These are phyloP conservation scores for Pseudanteris insignis DNA, from an alignment of 2,888 invertebrate species.

Conservation along the genomic window DNA sequence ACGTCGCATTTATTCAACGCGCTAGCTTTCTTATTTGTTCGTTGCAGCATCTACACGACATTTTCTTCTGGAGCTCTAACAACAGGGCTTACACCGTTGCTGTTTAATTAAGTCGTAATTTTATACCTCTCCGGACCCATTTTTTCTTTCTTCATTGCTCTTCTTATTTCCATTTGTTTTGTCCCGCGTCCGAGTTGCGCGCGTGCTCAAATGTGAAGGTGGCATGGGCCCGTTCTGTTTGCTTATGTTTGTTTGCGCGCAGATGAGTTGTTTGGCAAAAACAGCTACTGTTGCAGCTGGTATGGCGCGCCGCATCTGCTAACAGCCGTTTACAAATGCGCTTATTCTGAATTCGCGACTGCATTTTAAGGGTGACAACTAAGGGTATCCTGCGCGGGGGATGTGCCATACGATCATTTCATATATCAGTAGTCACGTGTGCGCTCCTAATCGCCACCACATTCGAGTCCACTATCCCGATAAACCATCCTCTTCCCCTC, in stretches of 20 bases:
- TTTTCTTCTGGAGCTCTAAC: too few relatives aligned
- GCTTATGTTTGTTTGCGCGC: conserved; percentile 12
- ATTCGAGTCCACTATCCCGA: neutral
- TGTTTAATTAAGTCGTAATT: too few relatives aligned
- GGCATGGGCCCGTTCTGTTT: too few relatives aligned
- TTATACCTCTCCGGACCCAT: too few relatives aligned
- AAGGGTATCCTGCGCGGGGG: neutral
- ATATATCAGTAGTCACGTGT: conserved; percentile 24
- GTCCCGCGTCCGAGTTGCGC: too few relatives aligned
- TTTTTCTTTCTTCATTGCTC: too few relatives aligned
- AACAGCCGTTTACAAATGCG: neutral
- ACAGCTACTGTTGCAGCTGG: conserved; percentile 44
- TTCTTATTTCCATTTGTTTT: too few relatives aligned
- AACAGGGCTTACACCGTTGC: too few relatives aligned
- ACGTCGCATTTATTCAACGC: too few relatives aligned
- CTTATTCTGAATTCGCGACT: conserved; percentile 5
- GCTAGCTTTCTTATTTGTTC: too few relatives aligned
- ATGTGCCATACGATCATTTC: conserved; percentile 7
- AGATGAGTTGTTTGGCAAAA: conserved; percentile 9
- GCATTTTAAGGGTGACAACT: conserved; percentile 4
- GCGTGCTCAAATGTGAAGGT: too few relatives aligned
- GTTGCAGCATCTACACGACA: too few relatives aligned
- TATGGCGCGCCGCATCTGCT: conserved; percentile 54
- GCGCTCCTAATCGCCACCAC: conserved; percentile 2
- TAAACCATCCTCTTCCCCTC: neutral